Base-by-base conservation (phyloP, 1,140 invertebrate genomes). In the Caerostris extrusa region DNA sequence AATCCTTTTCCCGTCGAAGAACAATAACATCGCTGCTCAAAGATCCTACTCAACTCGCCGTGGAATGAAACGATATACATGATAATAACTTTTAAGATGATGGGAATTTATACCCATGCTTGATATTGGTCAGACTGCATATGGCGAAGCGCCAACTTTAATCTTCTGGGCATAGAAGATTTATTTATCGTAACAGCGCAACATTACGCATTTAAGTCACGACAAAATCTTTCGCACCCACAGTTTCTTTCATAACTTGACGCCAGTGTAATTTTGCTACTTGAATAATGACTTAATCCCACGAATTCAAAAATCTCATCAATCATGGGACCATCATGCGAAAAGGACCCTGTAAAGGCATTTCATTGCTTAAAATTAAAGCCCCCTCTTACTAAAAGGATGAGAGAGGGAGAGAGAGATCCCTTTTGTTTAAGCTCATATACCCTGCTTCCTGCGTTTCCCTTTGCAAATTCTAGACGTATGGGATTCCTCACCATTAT, bases 301-400 rank as follows among this genome's bases (percentile, higher is more conserved):
- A 17, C 50, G 61, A 88, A 61, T 88, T 61, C 86, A 60, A 88
- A 88, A 88, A 88, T 88, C 58, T 67, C 86, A 88, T 88, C 19
- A 88, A 88, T 88, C 86, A 64, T 34, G 17, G 50, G 58, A 64
- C 57, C 58, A 61, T 88, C 86, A 58, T n/a, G 82, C 82, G 53
- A 55, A 85, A 85, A 56, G 55, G 82, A 58, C 57, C 82, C 57
- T 57, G 55, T 57, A 85, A 19, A 56, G 55, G 57, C 82, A 85
- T 85, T 88, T 88, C 86, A 67, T 61, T 64, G 86, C 86, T 58
- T 61, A 88, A 85, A 88, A 88, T 88, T 88, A 88, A 88, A 88
- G 17, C 86, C 86, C 86, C 34, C 34, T 81, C 14, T 88, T 88
- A 58, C 55, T 57, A 60, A 58, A 55, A 88, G 61, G 58, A 88